phyloP scores from a whole-genome alignment of 2,113 vertebrate species.

The Tonatia bakeri region DNA sequence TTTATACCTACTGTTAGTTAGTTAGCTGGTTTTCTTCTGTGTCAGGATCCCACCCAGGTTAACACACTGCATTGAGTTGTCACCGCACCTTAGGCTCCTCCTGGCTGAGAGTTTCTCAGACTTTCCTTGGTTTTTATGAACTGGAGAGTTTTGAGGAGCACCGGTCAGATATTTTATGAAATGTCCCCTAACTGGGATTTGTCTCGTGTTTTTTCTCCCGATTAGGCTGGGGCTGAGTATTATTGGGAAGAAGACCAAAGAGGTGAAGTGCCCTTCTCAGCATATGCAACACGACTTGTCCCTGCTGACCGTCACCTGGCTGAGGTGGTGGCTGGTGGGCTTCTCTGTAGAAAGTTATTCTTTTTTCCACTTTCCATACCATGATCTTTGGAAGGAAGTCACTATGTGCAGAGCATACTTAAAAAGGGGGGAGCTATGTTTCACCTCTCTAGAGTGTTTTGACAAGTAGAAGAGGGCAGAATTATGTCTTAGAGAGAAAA shows the following conservation, averaged over 20 bases:
- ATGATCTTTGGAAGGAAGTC: background rate
- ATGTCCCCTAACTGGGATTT: background rate
- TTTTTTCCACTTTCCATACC: background rate
- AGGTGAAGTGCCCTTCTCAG: background rate
- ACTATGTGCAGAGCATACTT: background rate
- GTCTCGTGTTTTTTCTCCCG: background rate
- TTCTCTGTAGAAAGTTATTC: background rate
- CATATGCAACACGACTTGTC: background rate
- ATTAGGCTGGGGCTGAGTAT: background rate
- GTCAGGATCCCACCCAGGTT: background rate
- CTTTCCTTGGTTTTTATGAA: background rate
- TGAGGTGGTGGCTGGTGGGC: background rate
- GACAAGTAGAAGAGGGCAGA: background rate
- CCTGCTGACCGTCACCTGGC: background rate
- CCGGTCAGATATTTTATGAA: background rate
- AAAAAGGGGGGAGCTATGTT: background rate
- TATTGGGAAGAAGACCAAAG: background rate
- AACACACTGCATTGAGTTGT: background rate
- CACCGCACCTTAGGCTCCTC: background rate
- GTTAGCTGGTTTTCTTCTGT: background rate
- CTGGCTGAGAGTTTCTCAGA: background rate
- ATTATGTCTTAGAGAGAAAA: background rate
- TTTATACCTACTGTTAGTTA: background rate
- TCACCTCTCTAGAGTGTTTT: background rate
- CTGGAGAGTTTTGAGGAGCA: background rate